phyloP scores from a whole-genome alignment of 1,140 invertebrate species.

The Rhagoletis zephyria region DNA sequence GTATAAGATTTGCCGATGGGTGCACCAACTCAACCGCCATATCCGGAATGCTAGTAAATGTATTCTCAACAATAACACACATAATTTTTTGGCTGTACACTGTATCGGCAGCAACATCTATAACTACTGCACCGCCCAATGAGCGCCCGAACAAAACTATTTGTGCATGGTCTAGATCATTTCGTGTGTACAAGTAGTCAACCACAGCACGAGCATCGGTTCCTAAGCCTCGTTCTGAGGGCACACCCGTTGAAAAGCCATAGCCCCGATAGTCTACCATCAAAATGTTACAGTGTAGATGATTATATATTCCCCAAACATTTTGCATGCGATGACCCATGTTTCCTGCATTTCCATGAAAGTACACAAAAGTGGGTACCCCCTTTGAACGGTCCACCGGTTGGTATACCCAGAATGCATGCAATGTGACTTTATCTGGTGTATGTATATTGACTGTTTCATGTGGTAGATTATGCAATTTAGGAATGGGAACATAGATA shows the following conservation, averaged over 20 bases:
- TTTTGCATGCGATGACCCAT: constrained; percentile 91
- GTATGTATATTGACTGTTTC: constrained; percentile 83
- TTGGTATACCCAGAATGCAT: constrained; percentile 90
- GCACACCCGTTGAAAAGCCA: constrained; percentile 90
- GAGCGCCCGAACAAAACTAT: constrained; percentile 95
- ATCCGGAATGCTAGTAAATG: constrained; percentile 94
- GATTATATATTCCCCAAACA: constrained; percentile 84
- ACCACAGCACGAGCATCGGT: constrained; percentile 90
- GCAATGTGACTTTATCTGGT: constrained; percentile 85
- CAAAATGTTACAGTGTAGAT: constrained; percentile 87
- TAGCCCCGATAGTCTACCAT: constrained; percentile 95
- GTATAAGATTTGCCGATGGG: constrained; percentile 81
- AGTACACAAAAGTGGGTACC: constrained; percentile 87
- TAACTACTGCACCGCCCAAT: constrained; percentile 89
- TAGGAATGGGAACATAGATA: constrained; percentile 88
- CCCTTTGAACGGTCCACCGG: constrained; percentile 77
- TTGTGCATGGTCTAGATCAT: constrained; percentile 87
- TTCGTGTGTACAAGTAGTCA: constrained; percentile 85
- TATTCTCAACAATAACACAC: constrained; percentile 93
- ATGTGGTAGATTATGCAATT: constrained; percentile 83
- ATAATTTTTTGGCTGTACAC: constrained; percentile 84
- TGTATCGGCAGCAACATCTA: constrained; percentile 84
- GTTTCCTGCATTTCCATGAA: constrained; percentile 97
- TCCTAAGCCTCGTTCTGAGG: constrained; percentile 89
- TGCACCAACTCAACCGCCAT: constrained; percentile 87